phyloP scores from a whole-genome alignment of 2,888 invertebrate species.

The Drosophila tripunctata region DNA sequence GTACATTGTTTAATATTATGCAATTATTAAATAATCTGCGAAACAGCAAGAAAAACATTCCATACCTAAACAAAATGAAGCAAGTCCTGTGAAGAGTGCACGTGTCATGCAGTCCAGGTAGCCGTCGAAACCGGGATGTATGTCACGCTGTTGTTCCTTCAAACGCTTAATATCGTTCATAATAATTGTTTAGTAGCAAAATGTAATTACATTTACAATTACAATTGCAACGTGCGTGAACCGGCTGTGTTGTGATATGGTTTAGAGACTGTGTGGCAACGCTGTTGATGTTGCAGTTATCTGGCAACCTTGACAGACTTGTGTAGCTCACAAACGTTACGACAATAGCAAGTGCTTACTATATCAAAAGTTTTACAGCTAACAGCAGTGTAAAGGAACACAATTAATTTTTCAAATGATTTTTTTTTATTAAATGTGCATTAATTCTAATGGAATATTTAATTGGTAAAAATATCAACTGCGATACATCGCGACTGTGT shows the following conservation, averaged over 20 bases:
- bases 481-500: too few species aligned
- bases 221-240: too few species aligned
- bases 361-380: too few species aligned
- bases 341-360: too few species aligned
- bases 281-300: not conserved
- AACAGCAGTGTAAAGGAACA: too few species aligned
- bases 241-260: constrained; percentile 15
- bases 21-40: constrained; percentile 38
- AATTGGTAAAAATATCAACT: too few species aligned
- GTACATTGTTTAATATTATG: constrained; percentile 54
- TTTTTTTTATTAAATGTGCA: too few species aligned
- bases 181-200: constrained; percentile 42
- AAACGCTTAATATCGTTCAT: constrained; percentile 84
- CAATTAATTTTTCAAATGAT: too few species aligned
- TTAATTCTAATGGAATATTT: too few species aligned
- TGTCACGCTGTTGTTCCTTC: constrained; percentile 84
- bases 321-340: not conserved
- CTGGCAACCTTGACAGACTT: constrained; percentile 13
- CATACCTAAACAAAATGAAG: constrained; percentile 84
- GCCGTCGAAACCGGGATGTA: constrained; percentile 84
- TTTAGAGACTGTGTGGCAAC: not conserved
- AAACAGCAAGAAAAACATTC: not conserved
- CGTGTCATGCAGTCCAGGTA: constrained; percentile 85
- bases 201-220: constrained; percentile 7
- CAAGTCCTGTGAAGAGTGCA: constrained; percentile 84